phyloP scores from a whole-genome alignment of 2,888 invertebrate species.

The Chrysolina americana region DNA sequence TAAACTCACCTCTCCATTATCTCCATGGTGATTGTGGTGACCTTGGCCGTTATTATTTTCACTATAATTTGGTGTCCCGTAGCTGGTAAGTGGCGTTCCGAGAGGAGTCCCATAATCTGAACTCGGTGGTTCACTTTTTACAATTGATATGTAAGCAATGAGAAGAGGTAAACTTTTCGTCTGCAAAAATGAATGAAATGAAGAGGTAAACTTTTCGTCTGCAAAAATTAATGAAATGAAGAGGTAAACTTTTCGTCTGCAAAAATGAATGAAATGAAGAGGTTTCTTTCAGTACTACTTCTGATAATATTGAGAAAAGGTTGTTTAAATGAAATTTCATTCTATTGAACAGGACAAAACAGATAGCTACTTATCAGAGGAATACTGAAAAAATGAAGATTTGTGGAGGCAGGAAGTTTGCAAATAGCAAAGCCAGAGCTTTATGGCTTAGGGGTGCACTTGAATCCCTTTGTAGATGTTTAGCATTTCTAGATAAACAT shows the following conservation, averaged over 20 bases:
- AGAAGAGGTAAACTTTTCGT: conserved; percentile 34
- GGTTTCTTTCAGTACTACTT: no score
- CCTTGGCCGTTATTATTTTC: conserved; percentile 52
- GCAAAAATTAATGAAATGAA: background rate
- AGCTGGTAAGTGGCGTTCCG: conserved; percentile 59
- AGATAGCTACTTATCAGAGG: no score
- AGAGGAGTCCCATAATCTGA: conserved; percentile 61
- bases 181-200: conserved; percentile 29
- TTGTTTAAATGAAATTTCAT: no score
- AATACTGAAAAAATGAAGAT: no score
- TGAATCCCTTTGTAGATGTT: no score
- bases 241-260: conserved; percentile 34
- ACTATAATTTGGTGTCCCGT: conserved; percentile 61
- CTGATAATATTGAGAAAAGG: no score
- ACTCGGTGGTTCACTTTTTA: conserved; percentile 59
- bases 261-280: background rate
- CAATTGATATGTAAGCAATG: conserved; percentile 40
- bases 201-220: conserved; percentile 33
- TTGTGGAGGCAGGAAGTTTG: no score
- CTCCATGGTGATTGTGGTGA: conserved; percentile 69
- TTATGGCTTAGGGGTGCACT: no score
- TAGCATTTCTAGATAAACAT: no score
- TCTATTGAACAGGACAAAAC: no score
- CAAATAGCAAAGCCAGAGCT: no score
- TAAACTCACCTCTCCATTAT: conserved; percentile 64